Evolutionary conservation across 1,140 invertebrate genomes (phyloP).

Genomic region (Plodia interpunctella): DNA sequence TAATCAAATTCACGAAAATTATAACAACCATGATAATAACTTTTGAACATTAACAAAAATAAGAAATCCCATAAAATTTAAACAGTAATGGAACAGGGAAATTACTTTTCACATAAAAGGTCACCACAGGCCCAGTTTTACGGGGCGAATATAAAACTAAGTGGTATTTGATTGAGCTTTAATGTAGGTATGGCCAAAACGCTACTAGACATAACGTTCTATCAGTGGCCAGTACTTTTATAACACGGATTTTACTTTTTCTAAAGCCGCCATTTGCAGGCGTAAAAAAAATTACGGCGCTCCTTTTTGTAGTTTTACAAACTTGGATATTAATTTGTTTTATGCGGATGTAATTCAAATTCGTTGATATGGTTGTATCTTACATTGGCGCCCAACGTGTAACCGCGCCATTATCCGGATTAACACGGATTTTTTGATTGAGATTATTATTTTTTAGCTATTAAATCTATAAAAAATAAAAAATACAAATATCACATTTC

Average conservation of each 20-base stretch:
- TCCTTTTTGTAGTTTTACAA: neutral
- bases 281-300: neutral
- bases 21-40: too few species aligned
- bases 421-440: too few species aligned
- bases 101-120: neutral
- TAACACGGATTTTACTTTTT: neutral
- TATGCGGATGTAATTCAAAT: neutral
- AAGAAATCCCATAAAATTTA: neutral
- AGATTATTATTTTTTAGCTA: too few species aligned
- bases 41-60: neutral
- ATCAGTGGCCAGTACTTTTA: neutral
- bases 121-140: slow-evolving; percentile 4
- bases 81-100: neutral
- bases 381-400: slow-evolving; percentile 8
- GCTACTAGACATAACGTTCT: neutral
- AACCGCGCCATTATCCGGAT: too few species aligned
- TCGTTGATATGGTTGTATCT: neutral
- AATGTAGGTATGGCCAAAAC: neutral
- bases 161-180: slow-evolving; percentile 7
- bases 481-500: too few species aligned
- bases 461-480: too few species aligned
- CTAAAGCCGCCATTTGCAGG: slow-evolving; percentile 3
- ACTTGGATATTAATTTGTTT: neutral
- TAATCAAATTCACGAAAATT: too few species aligned
- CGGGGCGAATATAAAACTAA: slow-evolving; percentile 3